Base-by-base conservation (phyloP, 2,113 vertebrate species). In the Fulmarus glacialis region DNA sequence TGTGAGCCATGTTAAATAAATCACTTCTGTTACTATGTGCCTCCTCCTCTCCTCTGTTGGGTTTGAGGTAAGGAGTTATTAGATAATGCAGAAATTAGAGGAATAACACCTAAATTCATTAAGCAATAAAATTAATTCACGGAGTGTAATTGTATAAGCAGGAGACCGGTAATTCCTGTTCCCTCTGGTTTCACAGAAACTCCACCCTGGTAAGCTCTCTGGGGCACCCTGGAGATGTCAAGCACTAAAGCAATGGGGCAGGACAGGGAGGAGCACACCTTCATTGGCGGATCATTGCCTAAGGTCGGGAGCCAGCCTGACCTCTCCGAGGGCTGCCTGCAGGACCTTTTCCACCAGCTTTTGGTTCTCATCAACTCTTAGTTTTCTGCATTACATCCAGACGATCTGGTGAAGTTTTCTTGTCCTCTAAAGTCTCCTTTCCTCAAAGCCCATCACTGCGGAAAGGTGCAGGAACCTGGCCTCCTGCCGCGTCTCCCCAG, bases 131-230 rank as follows among this genome's bases (percentile, higher is more conserved):
- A 90, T 90, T 96, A 92, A 94, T 92, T 90, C 74, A 6, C 18
- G 0, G 70, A 60, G 88, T 22, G 34, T 92, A 93, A 97, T 86
- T 95, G 96, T 27, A 8, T 0, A 59, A 92, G 82, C 80, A 79
- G 90, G 71, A 87, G 95, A 98, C 97, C 60, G 95, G 97, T 97
- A 97, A 96, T 97, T 97, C 97, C 97, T 92, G 97, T 97, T 97
- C 95, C 23, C 82, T 56, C 63, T 73, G 89, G 89, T 96, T 96
- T 93, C 89, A 2, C 85, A 90, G 95, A 48, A 96, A 53, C 95
- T 87, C 97, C 97, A 30, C 96, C 97, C 96, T 50, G 88, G 80
- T 45, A 24, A 87, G 82, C 77, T 78, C 78, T 40, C 53, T 2
- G 81, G 84, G 93, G 96, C 92, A 50, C 15, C 26, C 40, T 5